phyloP scores from a whole-genome alignment of 2,888 invertebrate species.

The Phortica okadai region DNA sequence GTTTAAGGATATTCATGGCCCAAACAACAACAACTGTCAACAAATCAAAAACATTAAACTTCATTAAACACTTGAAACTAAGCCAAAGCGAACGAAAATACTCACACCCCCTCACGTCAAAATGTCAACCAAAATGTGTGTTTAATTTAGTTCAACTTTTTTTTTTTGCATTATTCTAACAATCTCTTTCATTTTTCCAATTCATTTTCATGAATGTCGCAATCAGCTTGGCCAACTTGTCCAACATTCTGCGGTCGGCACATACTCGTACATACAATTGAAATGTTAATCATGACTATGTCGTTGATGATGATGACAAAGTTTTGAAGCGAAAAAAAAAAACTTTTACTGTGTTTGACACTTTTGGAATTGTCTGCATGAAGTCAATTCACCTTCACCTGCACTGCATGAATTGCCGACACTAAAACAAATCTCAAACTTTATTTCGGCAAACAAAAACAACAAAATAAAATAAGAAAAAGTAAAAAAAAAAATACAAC shows the following conservation, averaged over 20 bases:
- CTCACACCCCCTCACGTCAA: not conserved
- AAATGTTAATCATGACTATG: slow-evolving; percentile 1
- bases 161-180: not conserved
- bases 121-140: slow-evolving; percentile 58
- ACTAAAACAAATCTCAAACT: not conserved
- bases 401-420: not conserved
- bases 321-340: not conserved
- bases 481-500: slow-evolving; percentile 1
- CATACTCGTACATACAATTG: not conserved
- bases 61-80: slow-evolving; percentile 48
- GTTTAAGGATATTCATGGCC: not conserved
- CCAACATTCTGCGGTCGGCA: not conserved
- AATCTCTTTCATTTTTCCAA: not conserved
- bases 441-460: not conserved
- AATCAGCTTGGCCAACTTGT: slow-evolving; percentile 23
- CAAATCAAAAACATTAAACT: slow-evolving; percentile 37
- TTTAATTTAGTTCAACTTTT: slow-evolving; percentile 42
- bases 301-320: slow-evolving; percentile 18
- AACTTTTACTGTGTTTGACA: slow-evolving; percentile 24
- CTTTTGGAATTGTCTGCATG: slow-evolving; percentile 11
- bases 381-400: not conserved
- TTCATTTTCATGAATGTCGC: slow-evolving; percentile 25
- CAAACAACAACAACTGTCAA: not conserved
- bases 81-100: slow-evolving; percentile 21
- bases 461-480: not conserved